Evolutionary conservation across 2,888 invertebrate species (phyloP), one percentile per base, ranked within the genome.

Genomic region (Eilema caniola): DNA sequence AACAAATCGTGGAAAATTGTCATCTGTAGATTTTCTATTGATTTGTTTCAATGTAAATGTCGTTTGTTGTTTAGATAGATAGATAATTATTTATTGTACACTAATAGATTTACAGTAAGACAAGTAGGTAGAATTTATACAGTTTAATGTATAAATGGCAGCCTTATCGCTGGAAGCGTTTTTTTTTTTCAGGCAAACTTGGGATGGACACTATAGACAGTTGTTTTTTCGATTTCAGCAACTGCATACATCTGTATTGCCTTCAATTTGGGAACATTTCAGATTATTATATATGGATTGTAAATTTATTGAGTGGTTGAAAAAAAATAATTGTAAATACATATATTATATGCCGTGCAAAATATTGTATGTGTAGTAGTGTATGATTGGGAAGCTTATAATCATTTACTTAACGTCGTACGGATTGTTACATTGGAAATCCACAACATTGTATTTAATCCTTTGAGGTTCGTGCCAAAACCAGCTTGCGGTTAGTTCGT

Each of bases 401-500:
- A 53, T 10, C 53, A 53, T 53, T 59, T 28, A 28, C 28, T 28
- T 28, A 59, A 59, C 8, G 25, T 28, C 25, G 28, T 24, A 14
- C 11, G 4, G n/a, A 3, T 56, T 28, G 25, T 25, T 31, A 31
- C 31, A 31, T 61, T n/a, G 31, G 10, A 11, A n/a, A 61, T 31
- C 28, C 61, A 31, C 61, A 33, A 33, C 11, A 11, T 20, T 16
- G 28, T 20, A 33, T 60, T 28, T 33, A 61, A 66, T 66, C 37
- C 24, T 57, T 37, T 37, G 33, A 66, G 24, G 24, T 57, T 67
- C 69, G 64, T 73, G 56, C 61, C 68, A 67, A 73, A 78, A 80
- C 67, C 67, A 71, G 81, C 77, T 78, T 77, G 79, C 74, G 80
- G 88, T 89, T 87, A 84, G 85, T 87, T 82, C 81, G 82, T 79